Conservation (phyloP, 1,140 invertebrate species). For the Bradynema listronoti region DNA sequence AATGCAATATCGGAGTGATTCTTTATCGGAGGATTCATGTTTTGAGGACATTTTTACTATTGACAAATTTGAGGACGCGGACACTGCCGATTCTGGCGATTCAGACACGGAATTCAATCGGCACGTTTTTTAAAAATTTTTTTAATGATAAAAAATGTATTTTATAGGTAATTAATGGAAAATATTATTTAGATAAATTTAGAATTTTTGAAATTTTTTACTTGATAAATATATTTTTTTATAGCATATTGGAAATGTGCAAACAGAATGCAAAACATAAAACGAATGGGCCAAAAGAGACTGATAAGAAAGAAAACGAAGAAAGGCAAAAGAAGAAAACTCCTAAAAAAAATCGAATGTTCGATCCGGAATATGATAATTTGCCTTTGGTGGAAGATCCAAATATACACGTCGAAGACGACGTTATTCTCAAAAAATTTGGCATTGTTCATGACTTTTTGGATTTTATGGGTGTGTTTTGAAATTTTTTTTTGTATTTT, state of each 20-base stretch:
- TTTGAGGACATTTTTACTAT: constrained; percentile 14
- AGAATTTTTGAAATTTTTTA: neutral
- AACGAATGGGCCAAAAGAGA: neutral
- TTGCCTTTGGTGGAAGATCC: constrained; percentile 30
- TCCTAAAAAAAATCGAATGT: constrained; percentile 12
- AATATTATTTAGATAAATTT: constrained; percentile 6
- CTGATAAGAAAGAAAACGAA: neutral
- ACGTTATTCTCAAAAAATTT: constrained; percentile 26
- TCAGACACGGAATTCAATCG: constrained; percentile 25
- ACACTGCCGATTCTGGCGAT: constrained; percentile 9
- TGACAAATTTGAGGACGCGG: constrained; percentile 20
- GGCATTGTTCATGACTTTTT: constrained; percentile 33
- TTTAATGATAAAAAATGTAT: neutral
- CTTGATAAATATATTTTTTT: neutral
- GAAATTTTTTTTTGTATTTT: neutral
- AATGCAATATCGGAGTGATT: neutral
- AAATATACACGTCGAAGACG: constrained; percentile 28
- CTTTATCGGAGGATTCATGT: neutral
- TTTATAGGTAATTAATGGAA: neutral
- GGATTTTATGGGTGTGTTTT: constrained; percentile 38
- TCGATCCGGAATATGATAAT: constrained; percentile 24
- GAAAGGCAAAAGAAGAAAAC: neutral
- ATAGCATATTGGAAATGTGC: neutral
- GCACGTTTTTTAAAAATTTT: constrained; percentile 13
- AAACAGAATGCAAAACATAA: neutral